phyloP scores from a whole-genome alignment of 2,888 invertebrate species.

The Leucophenga montana region DNA sequence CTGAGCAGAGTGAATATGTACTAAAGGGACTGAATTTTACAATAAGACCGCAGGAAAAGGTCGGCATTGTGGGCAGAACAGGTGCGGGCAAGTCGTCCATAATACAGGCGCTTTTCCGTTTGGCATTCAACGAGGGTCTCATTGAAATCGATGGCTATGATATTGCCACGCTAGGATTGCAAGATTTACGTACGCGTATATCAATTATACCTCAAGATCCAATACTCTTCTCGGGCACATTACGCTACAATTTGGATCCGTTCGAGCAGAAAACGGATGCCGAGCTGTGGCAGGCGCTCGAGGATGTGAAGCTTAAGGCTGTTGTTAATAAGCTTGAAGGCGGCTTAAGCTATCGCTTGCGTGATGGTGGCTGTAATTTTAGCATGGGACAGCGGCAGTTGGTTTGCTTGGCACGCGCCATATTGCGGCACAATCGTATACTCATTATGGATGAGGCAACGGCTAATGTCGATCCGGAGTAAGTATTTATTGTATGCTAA shows the following conservation, averaged over 20 bases:
- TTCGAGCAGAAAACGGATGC: slow-evolving; percentile 83
- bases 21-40: slow-evolving; percentile 82
- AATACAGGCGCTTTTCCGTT: slow-evolving; percentile 86
- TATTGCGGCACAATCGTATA: slow-evolving; percentile 84
- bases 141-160: slow-evolving; percentile 85
- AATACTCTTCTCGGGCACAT: slow-evolving; percentile 86
- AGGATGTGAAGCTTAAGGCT: slow-evolving; percentile 84
- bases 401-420: slow-evolving; percentile 88
- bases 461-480: slow-evolving; percentile 91
- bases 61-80: slow-evolving; percentile 90
- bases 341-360: slow-evolving; percentile 78
- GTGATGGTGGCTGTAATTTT: slow-evolving; percentile 86
- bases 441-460: slow-evolving; percentile 93
- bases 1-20: slow-evolving; percentile 79
- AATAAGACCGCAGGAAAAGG: slow-evolving; percentile 76
- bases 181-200: slow-evolving; percentile 85
- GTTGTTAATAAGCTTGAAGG: slow-evolving; percentile 77
- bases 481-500: slow-evolving; percentile 63
- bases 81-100: slow-evolving; percentile 91
- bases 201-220: slow-evolving; percentile 96
- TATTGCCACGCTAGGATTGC: slow-evolving; percentile 80
- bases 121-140: slow-evolving; percentile 85
- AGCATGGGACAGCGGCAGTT: slow-evolving; percentile 92
- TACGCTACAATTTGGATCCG: slow-evolving; percentile 90
- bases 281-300: slow-evolving; percentile 84